Evolutionary conservation across 2,113 vertebrate genomes (phyloP).

Genomic region (Serinus canaria): DNA sequence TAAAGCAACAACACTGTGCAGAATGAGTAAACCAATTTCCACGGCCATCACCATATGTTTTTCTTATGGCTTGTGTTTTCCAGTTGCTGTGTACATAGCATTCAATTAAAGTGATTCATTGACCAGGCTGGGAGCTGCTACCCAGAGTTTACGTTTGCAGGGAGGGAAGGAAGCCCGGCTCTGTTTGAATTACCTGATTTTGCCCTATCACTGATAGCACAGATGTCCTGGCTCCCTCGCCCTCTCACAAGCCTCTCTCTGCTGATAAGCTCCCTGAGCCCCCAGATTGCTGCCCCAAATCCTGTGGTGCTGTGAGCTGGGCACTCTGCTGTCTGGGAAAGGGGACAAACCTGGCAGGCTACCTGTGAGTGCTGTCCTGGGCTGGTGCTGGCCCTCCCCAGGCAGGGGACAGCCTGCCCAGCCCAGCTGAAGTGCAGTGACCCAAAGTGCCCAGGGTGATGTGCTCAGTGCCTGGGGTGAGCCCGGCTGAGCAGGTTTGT

Average conservation of each 20-base stretch:
- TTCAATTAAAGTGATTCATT: conserved; percentile 94
- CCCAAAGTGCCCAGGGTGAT: background rate
- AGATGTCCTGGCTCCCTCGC: conserved; percentile 80
- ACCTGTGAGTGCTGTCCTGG: background rate
- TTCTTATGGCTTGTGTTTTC: conserved; percentile 83
- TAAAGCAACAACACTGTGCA: conserved; percentile 73
- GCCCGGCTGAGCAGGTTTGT: accelerated
- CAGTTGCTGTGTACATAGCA: conserved; percentile 89
- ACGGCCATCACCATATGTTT: conserved; percentile 83
- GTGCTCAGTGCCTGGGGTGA: background rate
- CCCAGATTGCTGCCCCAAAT: background rate
- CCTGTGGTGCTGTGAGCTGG: background rate
- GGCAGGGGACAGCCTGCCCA: background rate
- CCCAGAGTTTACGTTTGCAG: conserved; percentile 76
- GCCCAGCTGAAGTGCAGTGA: background rate
- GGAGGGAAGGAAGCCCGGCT: conserved; percentile 72
- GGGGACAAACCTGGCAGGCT: background rate
- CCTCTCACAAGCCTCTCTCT: conserved; percentile 74
- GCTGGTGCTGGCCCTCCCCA: background rate
- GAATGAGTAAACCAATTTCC: conserved; percentile 83
- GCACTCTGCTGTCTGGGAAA: background rate
- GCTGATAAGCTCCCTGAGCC: conserved; percentile 31
- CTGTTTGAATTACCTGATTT: conserved; percentile 91
- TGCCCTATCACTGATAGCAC: conserved; percentile 76
- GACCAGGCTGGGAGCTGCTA: conserved; percentile 72